These are phyloP conservation scores for Atta texana DNA, from an alignment of 1,140 invertebrate species.

Conservation along the genomic window DNA sequence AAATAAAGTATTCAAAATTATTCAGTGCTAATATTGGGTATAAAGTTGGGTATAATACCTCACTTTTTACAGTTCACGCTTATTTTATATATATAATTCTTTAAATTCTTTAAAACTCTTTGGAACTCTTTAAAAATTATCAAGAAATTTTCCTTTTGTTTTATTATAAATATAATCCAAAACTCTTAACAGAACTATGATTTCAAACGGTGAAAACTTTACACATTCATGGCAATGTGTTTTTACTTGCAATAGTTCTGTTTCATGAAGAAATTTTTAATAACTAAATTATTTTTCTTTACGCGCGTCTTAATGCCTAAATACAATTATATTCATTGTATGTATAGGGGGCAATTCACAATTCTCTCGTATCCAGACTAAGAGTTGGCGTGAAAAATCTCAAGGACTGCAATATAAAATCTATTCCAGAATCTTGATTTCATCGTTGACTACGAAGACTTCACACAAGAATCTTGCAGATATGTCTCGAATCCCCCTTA, in stretches of 20 bases:
- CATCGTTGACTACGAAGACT: constrained; percentile 34
- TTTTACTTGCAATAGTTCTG: not conserved
- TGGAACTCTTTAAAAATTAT: too few species aligned
- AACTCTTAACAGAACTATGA: too few species aligned
- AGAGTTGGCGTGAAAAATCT: constrained; percentile 64
- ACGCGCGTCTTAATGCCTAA: not conserved
- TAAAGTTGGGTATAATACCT: too few species aligned
- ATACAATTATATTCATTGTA: constrained; percentile 27
- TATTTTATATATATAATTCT: too few species aligned
- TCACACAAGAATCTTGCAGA: constrained; percentile 25
- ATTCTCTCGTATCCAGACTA: constrained; percentile 62
- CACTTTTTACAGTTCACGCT: too few species aligned
- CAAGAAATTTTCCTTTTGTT: too few species aligned
- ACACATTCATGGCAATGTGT: too few species aligned
- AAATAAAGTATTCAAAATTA: too few species aligned
- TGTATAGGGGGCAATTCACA: constrained; percentile 59
- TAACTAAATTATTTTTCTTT: not conserved
- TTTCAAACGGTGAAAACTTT: too few species aligned
- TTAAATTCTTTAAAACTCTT: too few species aligned
- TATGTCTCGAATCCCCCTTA: constrained; percentile 74
- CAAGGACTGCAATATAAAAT: constrained; percentile 61
- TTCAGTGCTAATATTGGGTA: too few species aligned
- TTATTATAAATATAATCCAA: too few species aligned
- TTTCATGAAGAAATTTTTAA: not conserved
- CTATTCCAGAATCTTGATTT: constrained; percentile 59